These are phyloP conservation scores for Bradypodion pumilum DNA, from an alignment of 2,797 vertebrate genomes.

Conservation along the genomic window DNA sequence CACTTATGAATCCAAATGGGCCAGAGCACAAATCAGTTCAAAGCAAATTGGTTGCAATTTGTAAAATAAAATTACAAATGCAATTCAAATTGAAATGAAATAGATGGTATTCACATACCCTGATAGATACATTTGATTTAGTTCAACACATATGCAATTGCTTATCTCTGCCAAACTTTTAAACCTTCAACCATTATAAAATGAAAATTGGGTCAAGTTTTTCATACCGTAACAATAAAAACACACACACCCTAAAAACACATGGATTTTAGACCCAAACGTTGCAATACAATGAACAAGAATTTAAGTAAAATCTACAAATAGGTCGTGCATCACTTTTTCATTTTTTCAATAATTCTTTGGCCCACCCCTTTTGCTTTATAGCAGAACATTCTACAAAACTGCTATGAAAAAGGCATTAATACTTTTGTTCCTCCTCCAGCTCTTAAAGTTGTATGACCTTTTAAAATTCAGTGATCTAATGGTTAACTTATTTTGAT, in stretches of 20 bases:
- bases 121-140: not conserved
- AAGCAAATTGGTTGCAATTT: no score
- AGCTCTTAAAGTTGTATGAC: constrained; percentile 25
- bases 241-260: no score
- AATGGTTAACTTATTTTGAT: constrained; percentile 52
- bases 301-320: constrained; percentile 14
- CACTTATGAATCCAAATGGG: no score
- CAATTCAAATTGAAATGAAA: no score
- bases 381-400: constrained; percentile 30
- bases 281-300: not conserved
- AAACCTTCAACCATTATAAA: not conserved
- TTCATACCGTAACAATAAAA: not conserved
- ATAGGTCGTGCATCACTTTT: not conserved
- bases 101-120: no score
- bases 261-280: not conserved
- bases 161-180: constrained; percentile 9
- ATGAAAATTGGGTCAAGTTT: not conserved
- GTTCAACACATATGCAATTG: not conserved
- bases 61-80: no score
- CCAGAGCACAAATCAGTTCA: no score
- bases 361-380: constrained; percentile 40
- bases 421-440: constrained; percentile 53
- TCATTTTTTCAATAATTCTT: constrained; percentile 1
- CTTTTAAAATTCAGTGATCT: constrained; percentile 35
- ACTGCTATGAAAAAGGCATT: constrained; percentile 21